Conservation (phyloP, 2,113 vertebrate genomes). For the Sialia sialis region DNA sequence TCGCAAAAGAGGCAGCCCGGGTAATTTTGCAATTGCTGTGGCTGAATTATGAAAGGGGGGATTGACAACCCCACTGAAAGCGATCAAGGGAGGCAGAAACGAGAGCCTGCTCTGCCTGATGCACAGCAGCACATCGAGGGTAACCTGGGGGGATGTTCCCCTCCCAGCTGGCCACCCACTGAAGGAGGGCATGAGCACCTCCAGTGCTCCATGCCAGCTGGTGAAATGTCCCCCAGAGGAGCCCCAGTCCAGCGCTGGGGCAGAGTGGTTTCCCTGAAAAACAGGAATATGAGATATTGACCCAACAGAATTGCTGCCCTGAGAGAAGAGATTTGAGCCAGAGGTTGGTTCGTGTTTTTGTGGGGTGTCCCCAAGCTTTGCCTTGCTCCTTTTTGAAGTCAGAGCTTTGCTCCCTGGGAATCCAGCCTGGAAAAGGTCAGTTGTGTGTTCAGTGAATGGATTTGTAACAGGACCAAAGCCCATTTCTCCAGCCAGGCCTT, state of each 20-base stretch:
- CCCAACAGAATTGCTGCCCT: not conserved
- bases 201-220: not conserved
- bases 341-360: not conserved
- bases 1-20: not conserved
- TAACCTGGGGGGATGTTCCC: not conserved
- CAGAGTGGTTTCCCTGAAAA: not conserved
- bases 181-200: accelerated
- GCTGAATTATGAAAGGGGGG: slow-evolving; percentile 2
- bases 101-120: not conserved
- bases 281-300: not conserved
- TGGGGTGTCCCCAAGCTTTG: not conserved
- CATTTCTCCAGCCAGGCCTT: not conserved
- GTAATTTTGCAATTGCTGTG: slow-evolving; percentile 21
- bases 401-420: not conserved
- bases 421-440: not conserved
- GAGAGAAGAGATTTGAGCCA: not conserved
- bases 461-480: not conserved
- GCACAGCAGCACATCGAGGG: accelerated
- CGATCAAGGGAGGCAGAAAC: not conserved
- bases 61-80: not conserved
- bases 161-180: not conserved
- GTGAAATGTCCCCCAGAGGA: not conserved
- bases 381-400: not conserved
- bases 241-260: not conserved
- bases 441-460: not conserved